phyloP scores from a whole-genome alignment of 2,113 vertebrate species.

The Andinoacara biseriatus region DNA sequence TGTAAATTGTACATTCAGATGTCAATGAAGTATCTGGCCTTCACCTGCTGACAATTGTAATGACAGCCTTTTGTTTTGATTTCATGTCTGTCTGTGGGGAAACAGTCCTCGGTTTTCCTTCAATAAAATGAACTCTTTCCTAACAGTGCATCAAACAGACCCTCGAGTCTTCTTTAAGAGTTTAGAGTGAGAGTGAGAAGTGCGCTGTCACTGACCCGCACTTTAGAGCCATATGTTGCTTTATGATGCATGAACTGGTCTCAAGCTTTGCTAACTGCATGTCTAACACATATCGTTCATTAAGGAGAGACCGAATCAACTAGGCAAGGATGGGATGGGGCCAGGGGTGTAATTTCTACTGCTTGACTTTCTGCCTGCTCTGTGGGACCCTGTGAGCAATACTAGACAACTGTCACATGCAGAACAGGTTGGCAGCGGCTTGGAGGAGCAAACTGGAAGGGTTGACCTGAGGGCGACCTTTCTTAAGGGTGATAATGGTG shows the following conservation, averaged over 20 bases:
- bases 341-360: constrained; percentile 36
- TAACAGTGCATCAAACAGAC: constrained; percentile 62
- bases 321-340: constrained; percentile 13
- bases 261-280: constrained; percentile 62
- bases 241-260: constrained; percentile 50
- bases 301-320: constrained; percentile 33
- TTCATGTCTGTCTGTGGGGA: constrained; percentile 57
- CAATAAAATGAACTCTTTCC: constrained; percentile 72
- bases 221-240: constrained; percentile 21
- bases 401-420: constrained; percentile 48
- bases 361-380: constrained; percentile 45
- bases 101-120: constrained; percentile 51
- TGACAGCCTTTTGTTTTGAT: constrained; percentile 45
- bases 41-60: constrained; percentile 43
- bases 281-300: constrained; percentile 49
- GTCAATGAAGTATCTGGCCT: constrained; percentile 37
- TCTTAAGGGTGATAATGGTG: constrained; percentile 32
- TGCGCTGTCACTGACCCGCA: constrained; percentile 19
- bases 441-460: constrained; percentile 24
- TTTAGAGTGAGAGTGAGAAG: constrained; percentile 23
- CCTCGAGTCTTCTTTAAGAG: constrained; percentile 73
- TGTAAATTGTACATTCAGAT: constrained; percentile 54
- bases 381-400: constrained; percentile 46
- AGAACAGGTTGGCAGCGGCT: constrained; percentile 21
- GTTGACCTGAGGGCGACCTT: constrained; percentile 30